These are phyloP conservation scores for Bombus huntii DNA, from an alignment of 1,140 invertebrate genomes.

Conservation along the genomic window DNA sequence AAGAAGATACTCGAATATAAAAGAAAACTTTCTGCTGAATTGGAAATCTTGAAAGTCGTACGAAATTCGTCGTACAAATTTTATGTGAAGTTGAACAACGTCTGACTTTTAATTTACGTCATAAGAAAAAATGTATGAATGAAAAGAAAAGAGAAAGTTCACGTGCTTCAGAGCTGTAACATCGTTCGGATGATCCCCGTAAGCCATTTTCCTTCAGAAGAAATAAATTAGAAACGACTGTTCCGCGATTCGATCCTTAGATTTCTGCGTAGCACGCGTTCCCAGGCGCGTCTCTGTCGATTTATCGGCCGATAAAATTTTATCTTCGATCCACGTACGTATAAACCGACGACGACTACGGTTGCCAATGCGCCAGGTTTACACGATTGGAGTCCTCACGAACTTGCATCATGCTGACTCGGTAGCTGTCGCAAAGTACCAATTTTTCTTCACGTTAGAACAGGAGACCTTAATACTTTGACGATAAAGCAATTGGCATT, in stretches of 20 bases:
- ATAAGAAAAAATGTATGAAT: not conserved
- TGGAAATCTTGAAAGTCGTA: not conserved
- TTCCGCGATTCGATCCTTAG: not conserved
- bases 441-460: not conserved
- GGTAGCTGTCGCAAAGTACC: not conserved
- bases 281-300: not conserved
- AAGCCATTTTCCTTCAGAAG: not conserved
- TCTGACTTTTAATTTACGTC: no score
- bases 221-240: conserved; percentile 11
- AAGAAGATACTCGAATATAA: not conserved
- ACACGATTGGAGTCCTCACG: not conserved
- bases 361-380: not conserved
- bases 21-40: not conserved
- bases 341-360: not conserved
- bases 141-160: not conserved
- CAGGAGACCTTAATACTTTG: not conserved
- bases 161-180: not conserved
- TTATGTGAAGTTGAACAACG: no score
- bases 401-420: not conserved
- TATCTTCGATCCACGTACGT: conserved; percentile 17
- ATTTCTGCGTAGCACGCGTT: conserved; percentile 27
- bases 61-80: not conserved
- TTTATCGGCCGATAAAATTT: conserved; percentile 37
- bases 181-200: not conserved
- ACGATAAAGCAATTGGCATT: no score